Base-by-base conservation (phyloP, 2,113 vertebrate genomes). In the Glareola pratincola region DNA sequence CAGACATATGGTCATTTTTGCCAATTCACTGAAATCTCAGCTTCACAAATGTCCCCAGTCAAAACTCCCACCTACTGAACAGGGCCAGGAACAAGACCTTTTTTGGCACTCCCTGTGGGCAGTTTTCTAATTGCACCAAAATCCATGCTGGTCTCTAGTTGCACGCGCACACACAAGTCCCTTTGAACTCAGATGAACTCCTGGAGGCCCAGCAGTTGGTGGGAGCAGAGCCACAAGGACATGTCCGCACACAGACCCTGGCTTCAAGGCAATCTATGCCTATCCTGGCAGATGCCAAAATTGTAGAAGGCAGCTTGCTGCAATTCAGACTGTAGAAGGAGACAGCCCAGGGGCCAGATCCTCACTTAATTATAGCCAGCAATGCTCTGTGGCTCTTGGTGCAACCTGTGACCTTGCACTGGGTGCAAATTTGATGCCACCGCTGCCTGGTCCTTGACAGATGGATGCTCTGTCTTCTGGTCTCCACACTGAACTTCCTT, bases 171-270 rank as follows among this genome's bases (percentile, higher is more conserved):
- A 34, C 36, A 34, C 23, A 6, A 12, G 32, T 41, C 53, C 29
- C 41, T 69, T 15, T 30, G 79, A 71, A 66, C n/a, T 64, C 69
- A 54, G 20, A 77, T 66, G 41, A 76, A 2, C 20, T 62, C 74
- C n/a, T 37, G 69, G 8, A 75, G 66, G 20, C 29, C 30, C 32
- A 73, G 41, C 23, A 53, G 67, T 20, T 78, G n/a, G n/a, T 37
- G 48, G 85, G 37, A 78, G 66, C 50, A n/a, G 63, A 85, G 57
- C 32, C 51, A 54, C 71, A 10, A 41, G 47, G 72, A 71, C 0
- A 1, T 3, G 9, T 56, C 51, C 1, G 32, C 21, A 7, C 2
- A 21, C 7, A 1, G 74, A 47, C 12, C 29, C 32, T 0, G 0
- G 24, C 24, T 39, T 48, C 73, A 34, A 2, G 4, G 48, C 17